Evolutionary conservation across 1,140 invertebrate species (phyloP).

Genomic region (Trichogramma pretiosum): DNA sequence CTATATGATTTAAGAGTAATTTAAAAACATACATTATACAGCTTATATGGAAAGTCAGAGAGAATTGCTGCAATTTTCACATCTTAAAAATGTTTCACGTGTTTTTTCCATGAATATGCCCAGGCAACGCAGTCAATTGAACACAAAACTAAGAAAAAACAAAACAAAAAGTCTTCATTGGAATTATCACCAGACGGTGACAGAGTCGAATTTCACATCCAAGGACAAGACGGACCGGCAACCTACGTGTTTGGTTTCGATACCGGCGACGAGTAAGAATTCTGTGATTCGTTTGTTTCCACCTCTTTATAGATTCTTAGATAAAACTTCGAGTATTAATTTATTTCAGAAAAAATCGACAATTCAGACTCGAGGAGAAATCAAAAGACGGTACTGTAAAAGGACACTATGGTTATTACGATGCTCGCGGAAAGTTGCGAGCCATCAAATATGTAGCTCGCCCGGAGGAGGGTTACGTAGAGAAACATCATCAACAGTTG

Average conservation of each 20-base stretch:
- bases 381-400: conserved; percentile 67
- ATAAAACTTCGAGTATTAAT: conserved; percentile 17
- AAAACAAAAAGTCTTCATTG: conserved; percentile 48
- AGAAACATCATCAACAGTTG: conserved; percentile 36
- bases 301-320: too few relatives aligned
- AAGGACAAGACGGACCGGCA: conserved; percentile 69
- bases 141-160: conserved; percentile 22
- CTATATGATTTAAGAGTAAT: too few relatives aligned
- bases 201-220: conserved; percentile 50
- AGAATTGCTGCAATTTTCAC: too few relatives aligned
- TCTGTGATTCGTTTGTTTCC: too few relatives aligned
- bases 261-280: conserved; percentile 70
- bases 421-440: conserved; percentile 67
- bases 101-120: too few relatives aligned
- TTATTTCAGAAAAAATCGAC: conserved; percentile 62
- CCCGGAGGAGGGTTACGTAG: conserved; percentile 61
- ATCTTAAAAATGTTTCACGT: too few relatives aligned
- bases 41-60: too few relatives aligned
- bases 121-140: conserved; percentile 13
- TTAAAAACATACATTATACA: too few relatives aligned
- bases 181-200: conserved; percentile 31
- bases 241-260: conserved; percentile 82
- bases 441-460: conserved; percentile 70
- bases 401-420: conserved; percentile 76
- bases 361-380: conserved; percentile 73